phyloP scores from a whole-genome alignment of 2,888 invertebrate species.

The Trichacis sp. region DNA sequence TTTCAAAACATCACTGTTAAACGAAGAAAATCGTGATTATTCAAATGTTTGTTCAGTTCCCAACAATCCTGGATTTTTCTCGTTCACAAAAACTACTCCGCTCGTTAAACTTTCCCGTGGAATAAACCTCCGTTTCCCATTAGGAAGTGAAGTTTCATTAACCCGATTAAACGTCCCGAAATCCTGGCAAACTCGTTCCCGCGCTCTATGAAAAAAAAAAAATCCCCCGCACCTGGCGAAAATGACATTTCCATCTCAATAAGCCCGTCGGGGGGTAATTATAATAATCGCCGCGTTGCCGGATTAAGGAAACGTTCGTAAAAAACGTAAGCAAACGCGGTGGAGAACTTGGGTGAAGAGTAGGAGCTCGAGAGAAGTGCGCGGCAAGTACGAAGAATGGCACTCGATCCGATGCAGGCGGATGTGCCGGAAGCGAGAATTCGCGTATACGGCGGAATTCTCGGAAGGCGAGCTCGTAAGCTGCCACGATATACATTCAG shows the following conservation, averaged over 20 bases:
- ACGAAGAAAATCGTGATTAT: too few relatives aligned
- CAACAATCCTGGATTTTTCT: too few relatives aligned
- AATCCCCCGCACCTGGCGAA: not conserved
- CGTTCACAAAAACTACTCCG: too few relatives aligned
- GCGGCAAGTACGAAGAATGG: conserved; percentile 22
- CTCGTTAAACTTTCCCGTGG: too few relatives aligned
- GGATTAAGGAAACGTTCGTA: not conserved
- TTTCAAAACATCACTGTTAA: too few relatives aligned
- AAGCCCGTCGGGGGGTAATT: not conserved
- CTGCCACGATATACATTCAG: conserved; percentile 34
- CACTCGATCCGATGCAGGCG: conserved; percentile 32
- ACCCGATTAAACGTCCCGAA: not conserved
- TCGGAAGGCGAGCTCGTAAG: conserved; percentile 38
- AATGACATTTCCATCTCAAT: not conserved
- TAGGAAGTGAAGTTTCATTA: not conserved
- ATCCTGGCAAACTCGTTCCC: not conserved
- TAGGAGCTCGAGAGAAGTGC: not conserved
- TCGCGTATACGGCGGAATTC: conserved; percentile 38
- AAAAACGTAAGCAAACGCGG: not conserved
- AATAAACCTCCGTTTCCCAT: not conserved
- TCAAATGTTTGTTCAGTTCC: too few relatives aligned
- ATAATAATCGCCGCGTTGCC: not conserved
- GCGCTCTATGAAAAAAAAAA: too few relatives aligned
- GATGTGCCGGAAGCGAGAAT: conserved; percentile 46
- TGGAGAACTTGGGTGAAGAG: not conserved